Evolutionary conservation across 1,140 invertebrate species (phyloP).

Genomic region (Phenacoccus solenopsis): DNA sequence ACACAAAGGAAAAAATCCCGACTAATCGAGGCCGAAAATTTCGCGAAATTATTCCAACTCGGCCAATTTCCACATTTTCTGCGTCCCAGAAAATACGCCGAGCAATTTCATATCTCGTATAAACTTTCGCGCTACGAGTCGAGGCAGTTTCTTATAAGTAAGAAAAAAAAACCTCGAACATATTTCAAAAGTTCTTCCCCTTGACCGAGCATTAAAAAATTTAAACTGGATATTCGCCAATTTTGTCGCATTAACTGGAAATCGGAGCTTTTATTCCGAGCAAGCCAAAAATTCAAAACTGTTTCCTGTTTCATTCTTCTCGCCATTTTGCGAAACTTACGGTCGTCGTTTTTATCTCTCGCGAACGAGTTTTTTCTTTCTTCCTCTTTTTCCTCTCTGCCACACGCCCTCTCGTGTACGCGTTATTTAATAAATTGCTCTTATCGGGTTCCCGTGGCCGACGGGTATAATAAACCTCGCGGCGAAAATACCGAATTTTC

Average conservation of each 20-base stretch:
- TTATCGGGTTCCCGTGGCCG: background rate
- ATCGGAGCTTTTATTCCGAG: background rate
- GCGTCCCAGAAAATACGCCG: no score
- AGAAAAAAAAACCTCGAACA: background rate
- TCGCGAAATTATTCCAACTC: no score
- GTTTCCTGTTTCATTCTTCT: conserved; percentile 11
- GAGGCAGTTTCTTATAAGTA: no score
- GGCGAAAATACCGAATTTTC: background rate
- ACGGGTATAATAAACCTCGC: background rate
- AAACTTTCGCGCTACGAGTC: no score
- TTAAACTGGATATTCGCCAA: conserved; percentile 7
- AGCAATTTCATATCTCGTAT: no score
- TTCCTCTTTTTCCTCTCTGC: background rate
- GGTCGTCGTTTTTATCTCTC: background rate
- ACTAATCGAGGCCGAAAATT: no score
- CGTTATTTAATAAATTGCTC: background rate
- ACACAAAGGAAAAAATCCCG: no score
- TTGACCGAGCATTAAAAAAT: conserved; percentile 15
- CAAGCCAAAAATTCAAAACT: conserved; percentile 7
- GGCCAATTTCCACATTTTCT: no score
- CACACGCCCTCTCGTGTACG: background rate
- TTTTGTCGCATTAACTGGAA: conserved; percentile 11
- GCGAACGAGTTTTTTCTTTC: background rate
- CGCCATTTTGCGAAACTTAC: conserved; percentile 5
- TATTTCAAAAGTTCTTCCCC: conserved; percentile 8